Base-by-base conservation (phyloP, 2,888 invertebrate species). In the Mystacides longicornis region DNA sequence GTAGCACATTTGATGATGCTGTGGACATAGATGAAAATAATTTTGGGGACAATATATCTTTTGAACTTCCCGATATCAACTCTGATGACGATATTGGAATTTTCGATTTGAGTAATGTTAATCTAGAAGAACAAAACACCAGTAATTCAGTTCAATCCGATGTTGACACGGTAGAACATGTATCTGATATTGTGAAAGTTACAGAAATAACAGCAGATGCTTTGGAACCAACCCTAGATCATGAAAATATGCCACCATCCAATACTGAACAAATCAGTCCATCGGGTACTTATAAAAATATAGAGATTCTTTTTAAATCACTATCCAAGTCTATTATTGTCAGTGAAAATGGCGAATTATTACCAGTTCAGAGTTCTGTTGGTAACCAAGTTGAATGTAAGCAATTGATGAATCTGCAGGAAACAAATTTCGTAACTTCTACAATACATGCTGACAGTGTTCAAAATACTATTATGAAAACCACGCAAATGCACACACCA, bases 241-340 rank as follows among this genome's bases (percentile, higher is more conserved):
- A 16, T n/a, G 37, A 37, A 27, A 7, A 27, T 27, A 11, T 27
- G 11, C 27, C 5, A 27, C 27, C 27, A 11, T 27, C 27, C 11
- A 27, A 27, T 37, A 14, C 4, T 37, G 37, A 37, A 37, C 7
- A 14, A 4, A 16, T 37, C 4, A 37, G 14, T 37, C 3, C 31
- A 18, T 47, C 46, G 19, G 21, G 46, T 19, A 47, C 46, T 23
- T 33, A 52, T 14, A 37, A 22, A 27, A 55, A 51, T 42, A 49
- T 47, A 16, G 55, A 52, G 20, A 21, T 48, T 4, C 16, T 53
- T 22, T 22, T 53, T 7, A 53, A 23, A 22, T 33, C 48, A 7
- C 18, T 53, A 21, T 53, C 48, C 22, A 52, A 52, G 22, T 37
- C 21, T 22, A 11, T 16, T 33, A 48, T 33, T 37, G 47, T 47